Percentiles rank a stretch among this genome's conserved stretches.
Conservation (phyloP, 2,888 invertebrate genomes). For the Camptogramma bilineatum region DNA sequence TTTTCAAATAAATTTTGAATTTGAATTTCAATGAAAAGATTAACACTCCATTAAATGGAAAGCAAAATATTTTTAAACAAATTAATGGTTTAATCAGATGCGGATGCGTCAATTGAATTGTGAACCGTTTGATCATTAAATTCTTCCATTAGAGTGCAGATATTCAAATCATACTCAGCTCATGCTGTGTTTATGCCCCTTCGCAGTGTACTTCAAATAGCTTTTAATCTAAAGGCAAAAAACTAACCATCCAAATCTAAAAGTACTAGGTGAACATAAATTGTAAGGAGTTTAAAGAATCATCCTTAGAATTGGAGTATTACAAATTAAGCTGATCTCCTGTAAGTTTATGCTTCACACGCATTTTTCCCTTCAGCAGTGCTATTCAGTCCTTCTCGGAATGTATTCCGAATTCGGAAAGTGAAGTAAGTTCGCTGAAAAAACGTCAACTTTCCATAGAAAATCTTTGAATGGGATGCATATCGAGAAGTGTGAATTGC, state of each 20-base stretch:
- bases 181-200: slow-evolving; percentile 4
- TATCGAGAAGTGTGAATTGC: too few relatives aligned
- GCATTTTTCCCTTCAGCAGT: too few relatives aligned
- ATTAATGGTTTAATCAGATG: slow-evolving; percentile 42
- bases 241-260: neutral
- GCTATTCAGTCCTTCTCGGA: too few relatives aligned
- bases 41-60: slow-evolving; percentile 36
- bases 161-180: slow-evolving; percentile 18
- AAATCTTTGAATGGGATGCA: too few relatives aligned
- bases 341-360: too few relatives aligned
- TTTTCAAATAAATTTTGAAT: neutral
- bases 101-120: slow-evolving; percentile 39
- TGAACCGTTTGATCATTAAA: slow-evolving; percentile 41
- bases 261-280: too few relatives aligned
- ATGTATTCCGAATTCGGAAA: too few relatives aligned
- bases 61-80: slow-evolving; percentile 41
- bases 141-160: slow-evolving; percentile 40
- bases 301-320: too few relatives aligned
- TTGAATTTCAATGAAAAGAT: neutral
- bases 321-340: too few relatives aligned
- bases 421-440: too few relatives aligned
- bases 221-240: neutral
- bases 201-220: neutral
- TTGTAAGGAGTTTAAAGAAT: too few relatives aligned
- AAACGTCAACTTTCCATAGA: too few relatives aligned